Base-by-base conservation (phyloP, 2,113 vertebrate genomes). In the Ailurus styani region DNA sequence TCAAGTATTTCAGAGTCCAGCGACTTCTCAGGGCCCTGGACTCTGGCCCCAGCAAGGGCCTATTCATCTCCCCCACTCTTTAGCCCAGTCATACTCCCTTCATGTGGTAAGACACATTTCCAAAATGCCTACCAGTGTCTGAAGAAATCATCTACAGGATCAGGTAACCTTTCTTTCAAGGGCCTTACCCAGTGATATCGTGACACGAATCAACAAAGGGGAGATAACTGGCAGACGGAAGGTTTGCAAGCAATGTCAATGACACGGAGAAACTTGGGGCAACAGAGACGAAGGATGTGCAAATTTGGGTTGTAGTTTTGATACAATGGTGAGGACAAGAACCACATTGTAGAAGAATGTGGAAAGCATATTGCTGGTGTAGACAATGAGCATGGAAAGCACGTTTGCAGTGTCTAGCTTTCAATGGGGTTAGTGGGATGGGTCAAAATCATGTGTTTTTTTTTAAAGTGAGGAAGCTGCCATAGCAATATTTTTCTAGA, bases 331-430 rank as follows among this genome's bases (percentile, higher is more conserved):
- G 37, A 91, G 34, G 37, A 52, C 27, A 21, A 31, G 27, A 45
- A 23, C 3, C 13, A 2, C 5, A 17, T 4, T 7, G 27, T 3
- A 17, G 34, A 27, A 68, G 81, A 27, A 73, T 5, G 42, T 0
- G 77, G 18, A 54, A 25, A 21, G 57, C 60, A 10, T 7, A 8
- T 14, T 2, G 23, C 14, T 12, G 52, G 7, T 14, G 13, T 6
- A 78, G 23, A 25, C 20, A 0, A 7, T 25, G 31, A 23, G 1
- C 60, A 29, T 0, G 31, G 8, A 8, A 34, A 12, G 17, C 23
- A 3, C 31, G 7, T n/a, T 11, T 7, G 37, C 62, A 42, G 17
- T 21, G 47, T 4, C 40, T 1, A 13, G 60, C 47, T 37, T 13
- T 21, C 75, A 60, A 25, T 25, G 37, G 11, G 14, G 55, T 14